These are phyloP conservation scores for Cairina moschata DNA, from an alignment of 2,113 vertebrate species.

Conservation along the genomic window DNA sequence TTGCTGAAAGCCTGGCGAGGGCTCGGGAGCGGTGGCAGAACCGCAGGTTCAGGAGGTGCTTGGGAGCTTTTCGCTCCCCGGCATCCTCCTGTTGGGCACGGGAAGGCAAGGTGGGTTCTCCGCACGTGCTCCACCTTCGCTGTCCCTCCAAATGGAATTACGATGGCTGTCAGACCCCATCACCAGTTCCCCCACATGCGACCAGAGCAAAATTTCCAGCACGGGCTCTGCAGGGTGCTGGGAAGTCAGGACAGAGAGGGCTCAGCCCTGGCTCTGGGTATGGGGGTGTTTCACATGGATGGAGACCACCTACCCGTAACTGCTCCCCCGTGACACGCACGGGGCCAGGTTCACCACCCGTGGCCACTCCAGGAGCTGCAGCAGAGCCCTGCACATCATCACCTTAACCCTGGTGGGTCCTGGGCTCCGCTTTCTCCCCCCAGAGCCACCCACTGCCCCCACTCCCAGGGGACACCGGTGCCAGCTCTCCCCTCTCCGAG, in stretches of 20 bases:
- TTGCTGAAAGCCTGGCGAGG: not conserved
- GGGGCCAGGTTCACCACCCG: no score
- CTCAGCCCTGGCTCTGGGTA: not conserved
- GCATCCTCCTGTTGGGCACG: rapidly evolving
- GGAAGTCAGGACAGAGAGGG: not conserved
- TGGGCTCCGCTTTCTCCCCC: not conserved
- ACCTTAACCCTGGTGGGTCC: rapidly evolving
- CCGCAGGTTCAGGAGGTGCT: not conserved
- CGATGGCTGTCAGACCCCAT: rapidly evolving
- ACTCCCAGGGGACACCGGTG: not conserved
- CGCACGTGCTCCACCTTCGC: rapidly evolving
- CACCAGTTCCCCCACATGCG: not conserved
- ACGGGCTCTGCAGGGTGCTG: not conserved
- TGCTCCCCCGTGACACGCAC: no score
- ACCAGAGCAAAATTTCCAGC: no score
- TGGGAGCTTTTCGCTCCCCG: not conserved
- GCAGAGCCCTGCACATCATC: not conserved
- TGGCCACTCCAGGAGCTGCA: not conserved
- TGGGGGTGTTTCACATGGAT: not conserved
- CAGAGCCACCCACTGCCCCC: not conserved
- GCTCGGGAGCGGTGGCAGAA: rapidly evolving
- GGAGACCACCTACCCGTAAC: not conserved
- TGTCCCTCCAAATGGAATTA: not conserved
- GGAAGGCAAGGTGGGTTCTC: not conserved
- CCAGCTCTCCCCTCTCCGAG: not conserved